Evolutionary conservation across 2,113 vertebrate species (phyloP).

Genomic region (Pygoscelis adeliae): DNA sequence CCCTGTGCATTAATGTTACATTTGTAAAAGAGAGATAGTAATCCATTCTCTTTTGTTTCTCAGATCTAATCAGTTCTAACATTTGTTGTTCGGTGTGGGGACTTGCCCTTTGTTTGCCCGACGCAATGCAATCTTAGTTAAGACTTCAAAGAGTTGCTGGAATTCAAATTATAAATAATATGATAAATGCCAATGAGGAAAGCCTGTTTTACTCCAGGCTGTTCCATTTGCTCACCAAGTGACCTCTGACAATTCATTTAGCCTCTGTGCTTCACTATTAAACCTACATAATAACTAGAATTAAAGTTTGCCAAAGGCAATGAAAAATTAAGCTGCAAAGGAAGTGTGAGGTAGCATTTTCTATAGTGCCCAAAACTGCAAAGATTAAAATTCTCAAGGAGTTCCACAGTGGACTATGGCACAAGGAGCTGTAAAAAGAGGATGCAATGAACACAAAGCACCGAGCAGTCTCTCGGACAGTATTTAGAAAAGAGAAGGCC

Average conservation of each 20-base stretch:
- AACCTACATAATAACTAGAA: constrained; percentile 38
- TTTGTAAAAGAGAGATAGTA: not conserved
- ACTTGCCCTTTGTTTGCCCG: not conserved
- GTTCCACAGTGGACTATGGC: rapidly evolving
- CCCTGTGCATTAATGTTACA: not conserved
- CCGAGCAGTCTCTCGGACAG: not conserved
- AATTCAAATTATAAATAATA: not conserved
- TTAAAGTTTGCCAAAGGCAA: constrained; percentile 24
- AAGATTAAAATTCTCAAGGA: not conserved
- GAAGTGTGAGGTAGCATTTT: rapidly evolving
- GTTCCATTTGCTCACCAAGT: not conserved
- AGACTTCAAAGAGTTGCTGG: not conserved
- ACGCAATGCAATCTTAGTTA: not conserved
- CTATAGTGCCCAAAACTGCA: not conserved
- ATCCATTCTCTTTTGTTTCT: not conserved
- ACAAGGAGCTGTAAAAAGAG: too few relatives aligned
- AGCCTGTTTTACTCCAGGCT: not conserved
- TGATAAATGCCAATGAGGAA: not conserved
- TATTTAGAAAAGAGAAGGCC: not conserved
- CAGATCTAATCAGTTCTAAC: not conserved
- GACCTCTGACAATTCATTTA: constrained; percentile 15
- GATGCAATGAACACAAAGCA: rapidly evolving
- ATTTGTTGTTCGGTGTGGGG: rapidly evolving
- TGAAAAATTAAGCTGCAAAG: not conserved
- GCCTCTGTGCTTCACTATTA: not conserved